Evolutionary conservation across 2,797 vertebrate genomes (phyloP), one percentile per base, ranked within the genome.

Genomic region (Mormyrus hasselquistii): DNA sequence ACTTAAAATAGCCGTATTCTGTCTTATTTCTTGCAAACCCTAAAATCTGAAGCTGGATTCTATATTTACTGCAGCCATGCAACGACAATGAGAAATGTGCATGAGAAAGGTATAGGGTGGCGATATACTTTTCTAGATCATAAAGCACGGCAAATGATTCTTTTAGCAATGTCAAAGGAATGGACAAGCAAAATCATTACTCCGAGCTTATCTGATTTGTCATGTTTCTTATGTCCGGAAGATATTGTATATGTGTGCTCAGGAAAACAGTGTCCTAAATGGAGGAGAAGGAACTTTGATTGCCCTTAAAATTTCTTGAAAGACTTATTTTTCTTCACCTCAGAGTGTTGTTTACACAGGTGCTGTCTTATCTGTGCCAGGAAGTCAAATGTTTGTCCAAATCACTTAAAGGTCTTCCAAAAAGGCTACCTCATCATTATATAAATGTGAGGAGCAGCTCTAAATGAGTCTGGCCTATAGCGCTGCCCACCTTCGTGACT

Each of bases 401-500:
- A 79, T 87, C 88, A 86, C 47, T 73, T 22, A 57, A 57, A 69
- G 34, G n/a, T 50, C 57, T 2, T 88, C 86, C 59, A 87, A 34
- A 85, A 53, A 76, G 38, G 53, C 82, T 50, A 38, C 19, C 22
- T 73, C 38, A 2, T 29, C 52, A 69, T 85, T 76, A 38, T 16
- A 83, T 44, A 87, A 44, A 52, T 47, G 62, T 44, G 57, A 62
- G 88, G 82, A 69, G 47, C 69, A 76, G 79, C 14, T 25, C 14
- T 49, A 69, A 90, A 22, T 47, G 62, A 22, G 5, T 59, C 34
- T n/a, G 55, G 89, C 90, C 73, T 90, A 89, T 88, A 90, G 89
- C 88, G 90, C 91, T 62, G 90, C 92, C 90, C 92, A 95, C 95
- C 94, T 96, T 94, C 50, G 83, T 95, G 93, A 95, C 92, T 90